phyloP scores from a whole-genome alignment of 2,113 vertebrate genomes.

The Hemiprocne comata region DNA sequence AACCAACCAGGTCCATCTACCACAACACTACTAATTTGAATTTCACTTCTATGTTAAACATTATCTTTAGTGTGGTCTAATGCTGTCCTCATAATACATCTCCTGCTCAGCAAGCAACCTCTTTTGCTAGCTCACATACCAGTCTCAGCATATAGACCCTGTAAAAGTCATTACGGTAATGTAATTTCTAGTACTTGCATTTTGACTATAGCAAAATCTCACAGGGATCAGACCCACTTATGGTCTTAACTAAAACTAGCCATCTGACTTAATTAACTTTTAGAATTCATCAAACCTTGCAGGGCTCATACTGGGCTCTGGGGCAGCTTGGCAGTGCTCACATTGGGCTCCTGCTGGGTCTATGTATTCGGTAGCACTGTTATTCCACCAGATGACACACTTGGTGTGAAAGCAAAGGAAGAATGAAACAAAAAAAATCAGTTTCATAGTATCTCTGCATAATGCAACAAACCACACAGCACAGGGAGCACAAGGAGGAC shows the following conservation, averaged over 20 bases:
- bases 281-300: constrained; percentile 69
- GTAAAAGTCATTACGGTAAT: constrained; percentile 51
- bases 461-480: no score
- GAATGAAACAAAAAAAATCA: not conserved
- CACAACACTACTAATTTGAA: not conserved
- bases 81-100: not conserved
- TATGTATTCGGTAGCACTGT: not conserved
- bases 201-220: constrained; percentile 59
- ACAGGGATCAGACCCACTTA: constrained; percentile 69
- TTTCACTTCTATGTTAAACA: not conserved
- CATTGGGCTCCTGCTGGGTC: constrained; percentile 53
- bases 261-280: constrained; percentile 70
- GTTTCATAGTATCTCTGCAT: not conserved
- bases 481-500: not conserved
- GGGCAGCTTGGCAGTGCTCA: constrained; percentile 50
- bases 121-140: not conserved
- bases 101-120: not conserved
- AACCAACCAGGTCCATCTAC: not conserved
- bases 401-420: not conserved
- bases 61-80: not conserved
- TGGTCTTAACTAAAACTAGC: constrained; percentile 73
- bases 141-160: not conserved
- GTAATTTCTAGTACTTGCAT: constrained; percentile 43
- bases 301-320: constrained; percentile 66
- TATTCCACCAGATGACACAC: not conserved